phyloP scores from a whole-genome alignment of 2,113 vertebrate genomes.

The Erythrolamprus reginae region DNA sequence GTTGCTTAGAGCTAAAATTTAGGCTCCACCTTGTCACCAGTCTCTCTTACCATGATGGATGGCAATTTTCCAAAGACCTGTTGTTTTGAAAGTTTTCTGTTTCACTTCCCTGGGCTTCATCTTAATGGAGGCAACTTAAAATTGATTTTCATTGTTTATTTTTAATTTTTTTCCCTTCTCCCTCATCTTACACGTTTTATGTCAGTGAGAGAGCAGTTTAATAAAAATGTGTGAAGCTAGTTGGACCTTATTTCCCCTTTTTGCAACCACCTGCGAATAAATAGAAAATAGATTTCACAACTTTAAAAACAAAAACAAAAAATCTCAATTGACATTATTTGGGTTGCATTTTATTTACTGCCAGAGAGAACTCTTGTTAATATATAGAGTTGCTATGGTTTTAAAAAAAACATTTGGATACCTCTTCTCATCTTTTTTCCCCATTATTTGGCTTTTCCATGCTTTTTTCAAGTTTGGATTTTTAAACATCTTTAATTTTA shows the following conservation, averaged over 20 bases:
- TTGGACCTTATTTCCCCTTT: constrained; percentile 28
- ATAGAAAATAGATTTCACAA: constrained; percentile 42
- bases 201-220: constrained; percentile 41
- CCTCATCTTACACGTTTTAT: neutral
- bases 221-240: constrained; percentile 49
- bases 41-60: neutral
- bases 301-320: no score
- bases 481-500: no score
- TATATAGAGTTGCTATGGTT: neutral
- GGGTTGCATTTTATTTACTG: constrained; percentile 53
- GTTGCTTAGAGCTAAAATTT: neutral
- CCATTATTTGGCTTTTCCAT: constrained; percentile 26
- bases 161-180: neutral
- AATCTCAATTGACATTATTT: constrained; percentile 49
- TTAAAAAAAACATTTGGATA: constrained; percentile 54
- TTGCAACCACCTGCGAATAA: constrained; percentile 26
- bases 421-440: constrained; percentile 2
- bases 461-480: neutral
- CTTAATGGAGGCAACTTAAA: constrained; percentile 42
- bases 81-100: constrained; percentile 25
- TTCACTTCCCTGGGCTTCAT: constrained; percentile 35
- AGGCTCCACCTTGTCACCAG: neutral
- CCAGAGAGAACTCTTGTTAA: constrained; percentile 8
- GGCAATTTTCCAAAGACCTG: neutral
- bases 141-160: constrained; percentile 48